Evolutionary conservation across 2,797 vertebrate species (phyloP).

Genomic region (Anisognathus igniventris): DNA sequence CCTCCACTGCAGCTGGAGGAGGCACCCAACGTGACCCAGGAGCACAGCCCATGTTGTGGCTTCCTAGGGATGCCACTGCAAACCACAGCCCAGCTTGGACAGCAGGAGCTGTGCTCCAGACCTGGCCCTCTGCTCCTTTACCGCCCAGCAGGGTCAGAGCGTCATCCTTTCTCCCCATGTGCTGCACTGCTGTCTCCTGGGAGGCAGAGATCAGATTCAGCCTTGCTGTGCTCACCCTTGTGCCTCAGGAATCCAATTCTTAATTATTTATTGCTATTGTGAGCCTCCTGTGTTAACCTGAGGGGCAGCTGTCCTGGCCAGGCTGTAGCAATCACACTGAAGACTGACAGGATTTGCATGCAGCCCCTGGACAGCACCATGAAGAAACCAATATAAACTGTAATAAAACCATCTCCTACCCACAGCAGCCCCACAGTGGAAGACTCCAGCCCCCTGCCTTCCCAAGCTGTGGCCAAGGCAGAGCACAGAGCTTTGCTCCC

Average conservation of each 20-base stretch:
- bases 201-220: not conserved
- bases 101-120: not conserved
- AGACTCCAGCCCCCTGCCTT: not conserved
- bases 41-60: not conserved
- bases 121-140: not conserved
- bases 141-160: fast-evolving
- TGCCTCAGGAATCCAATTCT: not conserved
- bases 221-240: not conserved
- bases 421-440: not conserved
- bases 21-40: not conserved
- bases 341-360: not conserved
- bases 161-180: fast-evolving
- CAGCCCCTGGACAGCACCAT: not conserved
- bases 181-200: fast-evolving
- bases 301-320: not conserved
- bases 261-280: not conserved
- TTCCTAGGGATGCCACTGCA: not conserved
- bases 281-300: not conserved
- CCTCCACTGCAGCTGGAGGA: not conserved
- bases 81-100: not conserved
- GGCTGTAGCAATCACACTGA: not conserved
- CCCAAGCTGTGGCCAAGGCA: not conserved
- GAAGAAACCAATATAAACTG: not conserved
- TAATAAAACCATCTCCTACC: not conserved
- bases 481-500: not conserved